phyloP scores from a whole-genome alignment of 2,797 vertebrate species.

The Nannoperca obscura region DNA sequence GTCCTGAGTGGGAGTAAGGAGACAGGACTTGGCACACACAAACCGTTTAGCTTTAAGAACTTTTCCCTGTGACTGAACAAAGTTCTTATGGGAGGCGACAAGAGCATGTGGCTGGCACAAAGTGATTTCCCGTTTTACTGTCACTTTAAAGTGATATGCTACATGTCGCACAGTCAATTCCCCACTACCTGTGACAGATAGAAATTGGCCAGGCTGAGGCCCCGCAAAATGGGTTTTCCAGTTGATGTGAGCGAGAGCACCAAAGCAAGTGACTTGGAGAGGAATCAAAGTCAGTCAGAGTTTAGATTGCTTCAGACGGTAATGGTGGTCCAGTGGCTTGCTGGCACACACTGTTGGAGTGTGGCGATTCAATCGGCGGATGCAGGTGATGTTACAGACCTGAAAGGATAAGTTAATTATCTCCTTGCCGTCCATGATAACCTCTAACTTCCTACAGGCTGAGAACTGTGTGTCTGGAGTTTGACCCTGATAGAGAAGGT shows the following conservation, averaged over 20 bases:
- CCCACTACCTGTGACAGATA: constrained; percentile 80
- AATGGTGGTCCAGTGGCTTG: constrained; percentile 45
- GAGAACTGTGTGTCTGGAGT: constrained; percentile 13
- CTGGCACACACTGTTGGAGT: constrained; percentile 25
- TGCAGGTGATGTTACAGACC: constrained; percentile 38
- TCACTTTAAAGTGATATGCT: constrained; percentile 83
- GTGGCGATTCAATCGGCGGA: constrained; percentile 33
- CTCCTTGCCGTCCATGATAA: constrained; percentile 25
- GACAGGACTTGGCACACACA: constrained; percentile 59
- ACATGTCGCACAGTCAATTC: constrained; percentile 80
- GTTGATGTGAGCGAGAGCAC: constrained; percentile 73
- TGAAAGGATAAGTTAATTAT: constrained; percentile 60
- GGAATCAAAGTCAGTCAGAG: constrained; percentile 64
- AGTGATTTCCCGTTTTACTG: constrained; percentile 80
- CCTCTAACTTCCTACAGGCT: constrained; percentile 18
- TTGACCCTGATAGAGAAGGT: constrained; percentile 11
- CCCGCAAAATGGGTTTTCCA: constrained; percentile 81
- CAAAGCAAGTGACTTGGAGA: constrained; percentile 61
- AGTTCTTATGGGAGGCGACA: constrained; percentile 81
- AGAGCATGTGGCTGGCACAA: constrained; percentile 74
- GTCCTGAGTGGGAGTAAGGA: constrained; percentile 47
- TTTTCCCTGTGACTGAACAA: constrained; percentile 81
- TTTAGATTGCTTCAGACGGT: constrained; percentile 59
- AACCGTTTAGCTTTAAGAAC: constrained; percentile 76
- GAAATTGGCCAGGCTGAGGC: constrained; percentile 76